Evolutionary conservation across 2,797 vertebrate genomes (phyloP), one percentile per base, ranked within the genome.

Genomic region (Diplodus sargus): DNA sequence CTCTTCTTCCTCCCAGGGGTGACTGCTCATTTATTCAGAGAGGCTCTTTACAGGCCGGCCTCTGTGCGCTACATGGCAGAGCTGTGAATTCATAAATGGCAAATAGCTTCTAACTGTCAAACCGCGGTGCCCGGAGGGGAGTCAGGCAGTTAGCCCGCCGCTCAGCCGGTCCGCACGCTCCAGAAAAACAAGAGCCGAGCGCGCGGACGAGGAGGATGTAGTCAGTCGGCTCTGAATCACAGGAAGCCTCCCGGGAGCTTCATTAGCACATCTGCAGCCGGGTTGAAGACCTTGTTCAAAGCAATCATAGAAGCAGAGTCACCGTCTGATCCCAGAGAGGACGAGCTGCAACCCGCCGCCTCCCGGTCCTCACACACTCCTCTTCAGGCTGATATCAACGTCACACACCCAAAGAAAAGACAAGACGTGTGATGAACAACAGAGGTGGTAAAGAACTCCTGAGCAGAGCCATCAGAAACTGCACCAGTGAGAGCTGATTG

Each of bases 81-180:
- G 65, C 81, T 72, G 74, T 66, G 65, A 76, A 90, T 82, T 87
- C 67, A 80, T 87, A 70, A 85, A 84, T 70, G 79, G 54, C 25
- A 81, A 89, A 82, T 62, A 73, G 54, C 68, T 54, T 68, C 63
- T 59, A 78, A 80, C 75, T 79, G 77, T 87, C 75, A 81, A 34
- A 70, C 60, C 58, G 14, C 2, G 43, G 54, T 1, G 70, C 74
- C 68, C 51, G 45, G 22, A 68, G 76, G 81, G 47, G 68, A 79
- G 75, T 5, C 14, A n/a, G 45, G 59, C 63, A 23, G 81, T 81
- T 82, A 75, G 76, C 75, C 80, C 3, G 22, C 62, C 3, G 58
- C 64, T 78, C 63, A 3, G 45, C 14, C 4, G 48, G 28, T 53
- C 69, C 51, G 22, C 82, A 25, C 75, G 54, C n/a, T 10, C n/a